Evolutionary conservation across 2,113 vertebrate genomes (phyloP).

Genomic region (Xyliphius kryptos): DNA sequence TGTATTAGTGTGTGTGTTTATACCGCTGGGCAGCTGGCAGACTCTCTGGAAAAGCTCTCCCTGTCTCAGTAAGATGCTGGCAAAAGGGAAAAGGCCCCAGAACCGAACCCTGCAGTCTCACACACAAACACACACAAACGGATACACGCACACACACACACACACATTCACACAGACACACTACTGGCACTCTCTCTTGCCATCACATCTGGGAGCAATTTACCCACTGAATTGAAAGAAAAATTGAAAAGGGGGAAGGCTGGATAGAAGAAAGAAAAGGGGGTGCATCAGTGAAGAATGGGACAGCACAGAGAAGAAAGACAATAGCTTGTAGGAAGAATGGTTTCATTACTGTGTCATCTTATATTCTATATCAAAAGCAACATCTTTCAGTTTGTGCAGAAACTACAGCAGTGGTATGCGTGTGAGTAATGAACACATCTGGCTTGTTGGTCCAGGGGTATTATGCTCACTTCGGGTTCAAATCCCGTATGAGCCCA

Average conservation of each 20-base stretch:
- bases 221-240: conserved; percentile 29
- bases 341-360: background rate
- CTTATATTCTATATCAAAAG: background rate
- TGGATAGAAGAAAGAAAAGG: conserved; percentile 12
- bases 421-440: no score
- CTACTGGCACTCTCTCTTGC: conserved; percentile 37
- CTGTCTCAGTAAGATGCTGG: conserved; percentile 38
- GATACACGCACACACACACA: no score
- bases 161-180: conserved; percentile 24
- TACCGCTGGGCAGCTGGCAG: conserved; percentile 32
- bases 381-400: background rate
- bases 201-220: conserved; percentile 44
- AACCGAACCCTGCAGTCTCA: conserved; percentile 11
- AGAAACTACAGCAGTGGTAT: background rate
- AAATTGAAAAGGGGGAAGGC: conserved; percentile 7
- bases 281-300: no score
- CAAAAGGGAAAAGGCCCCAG: conserved; percentile 29
- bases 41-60: conserved; percentile 42
- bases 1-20: conserved; percentile 26
- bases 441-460: no score
- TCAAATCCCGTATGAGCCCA: no score
- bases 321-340: conserved; percentile 1
- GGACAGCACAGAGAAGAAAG: background rate
- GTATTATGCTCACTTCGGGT: no score
- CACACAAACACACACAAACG: no score